phyloP scores from a whole-genome alignment of 1,140 invertebrate species.

The Drosophila lowei region DNA sequence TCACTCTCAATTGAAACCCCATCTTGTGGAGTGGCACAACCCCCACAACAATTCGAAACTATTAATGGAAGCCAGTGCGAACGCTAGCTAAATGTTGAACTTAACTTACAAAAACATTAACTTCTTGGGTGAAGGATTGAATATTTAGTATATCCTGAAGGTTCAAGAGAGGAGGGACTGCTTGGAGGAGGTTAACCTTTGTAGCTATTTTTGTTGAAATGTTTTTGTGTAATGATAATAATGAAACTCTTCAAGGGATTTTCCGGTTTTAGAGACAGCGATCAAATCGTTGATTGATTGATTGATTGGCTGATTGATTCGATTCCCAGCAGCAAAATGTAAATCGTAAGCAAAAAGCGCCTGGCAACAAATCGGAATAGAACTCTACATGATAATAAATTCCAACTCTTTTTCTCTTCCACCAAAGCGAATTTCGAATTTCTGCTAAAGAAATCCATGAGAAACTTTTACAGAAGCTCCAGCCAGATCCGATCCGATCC shows the following conservation, averaged over 20 bases:
- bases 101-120: background rate
- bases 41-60: too few relatives aligned
- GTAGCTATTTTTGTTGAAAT: slow-evolving; percentile 25
- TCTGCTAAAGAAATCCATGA: slow-evolving; percentile 40
- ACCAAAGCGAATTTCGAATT: slow-evolving; percentile 52
- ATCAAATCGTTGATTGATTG: slow-evolving; percentile 38
- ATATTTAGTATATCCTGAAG: background rate
- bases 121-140: background rate
- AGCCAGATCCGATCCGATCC: slow-evolving; percentile 25
- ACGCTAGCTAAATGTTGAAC: background rate
- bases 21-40: too few relatives aligned
- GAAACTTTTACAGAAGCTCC: slow-evolving; percentile 15
- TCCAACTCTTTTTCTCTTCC: slow-evolving; percentile 69
- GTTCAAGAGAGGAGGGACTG: background rate
- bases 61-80: background rate
- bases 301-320: slow-evolving; percentile 13
- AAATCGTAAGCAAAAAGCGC: slow-evolving; percentile 47
- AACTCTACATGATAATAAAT: slow-evolving; percentile 66
- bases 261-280: slow-evolving; percentile 45
- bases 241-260: slow-evolving; percentile 46
- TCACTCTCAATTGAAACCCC: background rate
- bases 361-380: slow-evolving; percentile 35
- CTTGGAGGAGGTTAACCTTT: slow-evolving; percentile 4
- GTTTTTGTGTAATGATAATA: slow-evolving; percentile 17
- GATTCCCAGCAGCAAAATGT: slow-evolving; percentile 17